Conservation (phyloP, 2,797 vertebrate species). For the Hylomyscus alleni region DNA sequence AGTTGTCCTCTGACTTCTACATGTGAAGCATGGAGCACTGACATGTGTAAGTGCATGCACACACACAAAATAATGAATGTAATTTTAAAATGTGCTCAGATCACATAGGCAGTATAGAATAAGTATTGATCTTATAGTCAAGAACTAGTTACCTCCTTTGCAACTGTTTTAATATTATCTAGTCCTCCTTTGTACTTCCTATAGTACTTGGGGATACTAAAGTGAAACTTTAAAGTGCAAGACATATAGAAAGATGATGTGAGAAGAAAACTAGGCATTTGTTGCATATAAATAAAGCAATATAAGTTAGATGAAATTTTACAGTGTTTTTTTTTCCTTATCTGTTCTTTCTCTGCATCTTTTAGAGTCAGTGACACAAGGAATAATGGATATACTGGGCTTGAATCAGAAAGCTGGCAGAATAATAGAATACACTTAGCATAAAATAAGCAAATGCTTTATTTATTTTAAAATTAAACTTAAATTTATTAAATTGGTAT, state of each 20-base stretch:
- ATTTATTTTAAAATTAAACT: constrained; percentile 18
- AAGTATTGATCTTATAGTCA: neutral
- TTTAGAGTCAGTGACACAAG: neutral
- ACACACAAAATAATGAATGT: neutral
- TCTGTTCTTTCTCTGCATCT: neutral
- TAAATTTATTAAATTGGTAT: neutral
- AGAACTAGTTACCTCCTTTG: neutral
- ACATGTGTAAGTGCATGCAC: neutral
- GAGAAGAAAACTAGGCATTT: neutral
- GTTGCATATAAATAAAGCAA: neutral
- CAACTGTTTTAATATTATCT: neutral
- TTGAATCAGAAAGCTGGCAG: neutral
- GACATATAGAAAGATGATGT: neutral
- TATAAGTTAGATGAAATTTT: neutral
- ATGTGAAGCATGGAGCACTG: neutral
- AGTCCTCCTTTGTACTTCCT: neutral
- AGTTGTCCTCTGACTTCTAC: neutral
- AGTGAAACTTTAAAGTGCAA: neutral
- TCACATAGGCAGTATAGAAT: neutral
- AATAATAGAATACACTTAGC: neutral
- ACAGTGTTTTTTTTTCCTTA: neutral
- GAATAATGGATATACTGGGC: neutral
- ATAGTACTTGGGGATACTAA: neutral
- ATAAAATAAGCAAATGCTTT: neutral
- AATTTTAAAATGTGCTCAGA: neutral